Evolutionary conservation across 1,140 invertebrate species (phyloP), one percentile per base, ranked within the genome.

Genomic region (Zophobas atratus): DNA sequence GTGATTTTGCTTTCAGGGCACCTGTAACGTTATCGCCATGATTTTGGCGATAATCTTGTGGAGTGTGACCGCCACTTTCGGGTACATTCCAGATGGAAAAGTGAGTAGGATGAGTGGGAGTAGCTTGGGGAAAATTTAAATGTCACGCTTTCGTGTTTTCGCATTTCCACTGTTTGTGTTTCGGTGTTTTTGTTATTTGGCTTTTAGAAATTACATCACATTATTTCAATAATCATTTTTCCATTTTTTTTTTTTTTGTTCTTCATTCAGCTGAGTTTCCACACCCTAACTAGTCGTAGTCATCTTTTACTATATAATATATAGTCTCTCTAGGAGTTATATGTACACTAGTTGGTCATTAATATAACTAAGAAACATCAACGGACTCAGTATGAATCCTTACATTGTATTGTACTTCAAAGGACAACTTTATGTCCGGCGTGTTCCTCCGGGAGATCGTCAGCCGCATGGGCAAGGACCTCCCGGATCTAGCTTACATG

Each of bases 401-500:
- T 20, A 20, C 20, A 20, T 20, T 20, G 20, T 46, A 46, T 46
- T 46, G 3, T 8, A 46, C 20, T 57, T 75, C 46, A 75, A 20
- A 73, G 71, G 71, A 73, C 20, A 73, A 73, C 51, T 76, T 76
- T 43, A 49, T 80, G 49, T 48, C 75, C 6, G 67, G 73, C 1
- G 73, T 76, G 34, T 48, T 80, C 36, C 56, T 80, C 6, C 79
- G 79, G 20, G 79, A 80, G 55, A 70, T 80, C 6, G 77, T 80
- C 33, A 76, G 73, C 55, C 74, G 74, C 6, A 80, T 80, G 79
- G 53, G 55, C 41, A 80, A 80, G 46, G 79, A 80, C 43, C 41
- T 80, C 2, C 73, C 73, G 33, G 77, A 80, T 57, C 6, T 75
- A n/a, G 55, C 76, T 3, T 80, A 80, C 41, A 36, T 80, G 49